Evolutionary conservation across 2,888 invertebrate species (phyloP), one percentile per base, ranked within the genome.

Genomic region (Drosophila histrio): DNA sequence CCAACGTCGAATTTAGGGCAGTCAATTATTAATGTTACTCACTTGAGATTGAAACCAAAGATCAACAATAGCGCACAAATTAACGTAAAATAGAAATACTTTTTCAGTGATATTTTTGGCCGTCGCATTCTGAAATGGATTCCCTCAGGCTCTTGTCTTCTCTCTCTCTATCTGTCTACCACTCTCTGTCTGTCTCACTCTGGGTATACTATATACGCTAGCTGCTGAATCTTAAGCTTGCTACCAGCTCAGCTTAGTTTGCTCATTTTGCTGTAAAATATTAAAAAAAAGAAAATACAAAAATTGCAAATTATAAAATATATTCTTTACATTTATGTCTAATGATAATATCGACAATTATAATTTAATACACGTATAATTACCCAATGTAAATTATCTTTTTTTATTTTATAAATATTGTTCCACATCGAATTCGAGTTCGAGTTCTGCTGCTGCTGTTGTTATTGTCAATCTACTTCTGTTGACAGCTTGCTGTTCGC

Each of bases 61-160:
- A 94, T 91, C 57, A 93, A 87, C 80, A 93, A 89, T 49, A 93
- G 92, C 59, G 93, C 93, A 79, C 93, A 91, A 81, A 93, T 92
- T 75, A 93, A 90, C 65, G 93, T 92, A 85, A 93, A 93, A 82
- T 93, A 92, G 90, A 94, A 93, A 88, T 93, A 93, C 89, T 93
- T 93, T 79, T 93, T 93, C 68, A 93, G 88, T 64, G 94, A 93
- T 79, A 94, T 91, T 89, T 94, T 93, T 78, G 93, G 93, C 89
- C 93, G 92, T 91, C 93, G 92, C 93, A 93, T 93, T 80, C 72
- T 90, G 81, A 67, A 57, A 9, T 6, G 8, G 9, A 1, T 28
- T 8, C 43, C 13, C 38, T 63, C 46, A 28, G 38, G 30, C 44
- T 53, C 21, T 32, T 38, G 19, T 15, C 7, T 34, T 34, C 28